Percentiles rank a stretch among this genome's conserved stretches.
Conservation (phyloP, 2,888 invertebrate genomes). For the Morinoia aosen region DNA sequence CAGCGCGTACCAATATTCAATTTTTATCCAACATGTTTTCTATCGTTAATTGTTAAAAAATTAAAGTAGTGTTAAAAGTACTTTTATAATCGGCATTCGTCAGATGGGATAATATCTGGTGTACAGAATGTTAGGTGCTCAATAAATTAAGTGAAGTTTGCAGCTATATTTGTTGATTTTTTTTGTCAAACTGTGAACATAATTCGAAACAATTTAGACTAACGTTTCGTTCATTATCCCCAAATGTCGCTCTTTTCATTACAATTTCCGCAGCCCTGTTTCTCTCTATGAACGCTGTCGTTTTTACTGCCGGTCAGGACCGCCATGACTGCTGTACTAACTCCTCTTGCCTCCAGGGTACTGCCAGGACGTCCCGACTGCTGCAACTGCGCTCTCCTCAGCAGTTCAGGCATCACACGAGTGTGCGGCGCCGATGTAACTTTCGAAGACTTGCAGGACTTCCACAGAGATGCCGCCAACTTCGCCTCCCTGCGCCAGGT, state of each 20-base stretch:
- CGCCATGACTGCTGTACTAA: too few relatives aligned
- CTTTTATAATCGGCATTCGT: too few relatives aligned
- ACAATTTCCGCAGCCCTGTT: background rate
- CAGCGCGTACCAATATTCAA: too few relatives aligned
- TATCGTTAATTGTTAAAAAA: background rate
- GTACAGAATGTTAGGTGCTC: background rate
- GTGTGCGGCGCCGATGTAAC: conserved; percentile 27
- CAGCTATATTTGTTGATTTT: background rate
- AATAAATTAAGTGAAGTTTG: background rate
- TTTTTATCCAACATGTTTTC: too few relatives aligned
- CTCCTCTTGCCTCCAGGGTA: background rate
- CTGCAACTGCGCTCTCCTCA: conserved; percentile 33
- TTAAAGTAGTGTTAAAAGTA: background rate
- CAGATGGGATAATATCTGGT: too few relatives aligned
- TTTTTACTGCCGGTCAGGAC: background rate
- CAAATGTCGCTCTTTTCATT: background rate
- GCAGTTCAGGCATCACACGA: conserved; percentile 13
- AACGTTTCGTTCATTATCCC: background rate
- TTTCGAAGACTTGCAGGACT: background rate
- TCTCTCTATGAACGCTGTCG: background rate
- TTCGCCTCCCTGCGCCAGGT: conserved; percentile 13
- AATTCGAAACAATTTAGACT: background rate
- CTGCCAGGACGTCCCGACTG: background rate
- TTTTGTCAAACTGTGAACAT: background rate
- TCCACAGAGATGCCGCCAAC: background rate